Evolutionary conservation across 2,113 vertebrate species (phyloP).

Genomic region (Hassar affinis): DNA sequence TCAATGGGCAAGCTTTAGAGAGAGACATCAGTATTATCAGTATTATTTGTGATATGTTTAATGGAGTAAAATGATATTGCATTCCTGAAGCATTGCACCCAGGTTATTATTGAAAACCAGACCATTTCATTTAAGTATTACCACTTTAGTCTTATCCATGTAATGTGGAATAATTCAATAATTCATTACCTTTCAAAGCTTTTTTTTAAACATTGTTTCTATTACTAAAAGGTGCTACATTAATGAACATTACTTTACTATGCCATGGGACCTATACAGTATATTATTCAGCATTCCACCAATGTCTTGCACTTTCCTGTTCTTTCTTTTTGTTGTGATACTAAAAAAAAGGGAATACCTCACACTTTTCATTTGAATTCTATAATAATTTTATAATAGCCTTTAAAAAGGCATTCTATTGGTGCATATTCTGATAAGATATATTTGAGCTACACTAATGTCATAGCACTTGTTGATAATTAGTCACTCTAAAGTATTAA

Average conservation of each 20-base stretch:
- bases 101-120: conserved; percentile 13
- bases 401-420: background rate
- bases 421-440: background rate
- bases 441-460: background rate
- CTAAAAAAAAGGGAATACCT: background rate
- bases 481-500: background rate
- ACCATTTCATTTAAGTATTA: background rate
- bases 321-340: background rate
- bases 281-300: conserved; percentile 30
- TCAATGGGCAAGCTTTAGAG: conserved; percentile 12
- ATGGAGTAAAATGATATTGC: background rate
- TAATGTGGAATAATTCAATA: conserved; percentile 1
- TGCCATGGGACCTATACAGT: conserved; percentile 4
- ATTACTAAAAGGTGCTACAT: conserved; percentile 21
- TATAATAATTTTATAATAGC: background rate
- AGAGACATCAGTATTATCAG: conserved; percentile 43
- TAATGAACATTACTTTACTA: background rate
- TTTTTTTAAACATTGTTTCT: background rate
- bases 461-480: conserved; percentile 35
- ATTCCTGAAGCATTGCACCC: conserved; percentile 36
- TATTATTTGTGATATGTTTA: background rate
- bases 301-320: conserved; percentile 3
- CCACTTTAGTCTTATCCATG: background rate
- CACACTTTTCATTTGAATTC: background rate
- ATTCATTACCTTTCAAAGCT: background rate